These are phyloP conservation scores for Cabera pusaria DNA, from an alignment of 2,888 invertebrate genomes.

Conservation along the genomic window DNA sequence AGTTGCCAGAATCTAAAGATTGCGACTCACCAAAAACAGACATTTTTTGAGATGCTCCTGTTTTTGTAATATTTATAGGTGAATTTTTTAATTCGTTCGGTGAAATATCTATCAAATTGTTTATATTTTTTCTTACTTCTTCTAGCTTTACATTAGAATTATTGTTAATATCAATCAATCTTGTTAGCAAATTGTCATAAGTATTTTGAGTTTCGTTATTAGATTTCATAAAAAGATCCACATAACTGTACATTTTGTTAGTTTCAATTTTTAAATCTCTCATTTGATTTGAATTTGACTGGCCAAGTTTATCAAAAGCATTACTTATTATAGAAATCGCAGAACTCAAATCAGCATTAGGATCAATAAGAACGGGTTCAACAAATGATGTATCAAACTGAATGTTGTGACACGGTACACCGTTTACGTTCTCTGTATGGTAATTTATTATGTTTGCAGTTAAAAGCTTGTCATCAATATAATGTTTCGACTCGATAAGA, in stretches of 20 bases:
- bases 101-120: conserved; percentile 12
- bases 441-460: conserved; percentile 18
- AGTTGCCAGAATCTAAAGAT: too few relatives aligned
- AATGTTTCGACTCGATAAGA: conserved; percentile 21
- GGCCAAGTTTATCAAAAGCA: conserved; percentile 18
- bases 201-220: conserved; percentile 15
- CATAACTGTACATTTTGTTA: too few relatives aligned
- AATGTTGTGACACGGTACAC: conserved; percentile 25
- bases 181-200: conserved; percentile 7
- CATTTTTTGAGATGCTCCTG: not conserved
- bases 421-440: conserved; percentile 30
- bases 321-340: conserved; percentile 19
- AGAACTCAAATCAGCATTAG: conserved; percentile 18
- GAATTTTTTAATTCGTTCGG: conserved; percentile 21
- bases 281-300: conserved; percentile 11
- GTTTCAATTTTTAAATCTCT: conserved; percentile 7
- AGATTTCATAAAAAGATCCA: conserved; percentile 17
- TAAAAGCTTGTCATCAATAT: conserved; percentile 12
- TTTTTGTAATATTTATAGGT: conserved; percentile 7
- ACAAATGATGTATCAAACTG: conserved; percentile 1
- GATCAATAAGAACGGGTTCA: conserved; percentile 8
- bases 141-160: conserved; percentile 13
- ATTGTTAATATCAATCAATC: conserved; percentile 15
- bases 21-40: too few relatives aligned
- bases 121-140: conserved; percentile 13